Evolutionary conservation across 2,797 vertebrate genomes (phyloP).

Genomic region (Silurus lanzhouensis): DNA sequence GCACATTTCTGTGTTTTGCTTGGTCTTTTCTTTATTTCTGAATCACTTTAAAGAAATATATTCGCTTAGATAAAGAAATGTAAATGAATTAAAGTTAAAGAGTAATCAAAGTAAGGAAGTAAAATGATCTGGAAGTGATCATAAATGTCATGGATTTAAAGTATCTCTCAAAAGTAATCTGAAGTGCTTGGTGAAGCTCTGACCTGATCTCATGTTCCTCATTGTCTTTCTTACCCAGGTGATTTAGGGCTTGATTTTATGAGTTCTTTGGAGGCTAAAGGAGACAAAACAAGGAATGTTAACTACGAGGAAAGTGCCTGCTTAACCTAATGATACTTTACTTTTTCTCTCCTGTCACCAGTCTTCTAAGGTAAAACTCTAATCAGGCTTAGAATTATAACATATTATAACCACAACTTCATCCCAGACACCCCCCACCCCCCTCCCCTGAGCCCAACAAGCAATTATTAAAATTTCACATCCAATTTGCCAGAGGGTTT

Average conservation of each 20-base stretch:
- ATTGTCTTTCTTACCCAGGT: not conserved
- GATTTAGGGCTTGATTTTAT: too few relatives aligned
- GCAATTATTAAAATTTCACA: conserved; percentile 35
- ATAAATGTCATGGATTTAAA: not conserved
- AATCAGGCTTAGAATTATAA: conserved; percentile 15
- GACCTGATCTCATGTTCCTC: not conserved
- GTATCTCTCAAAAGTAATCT: not conserved
- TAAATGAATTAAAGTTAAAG: not conserved
- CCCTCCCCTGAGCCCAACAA: conserved; percentile 7
- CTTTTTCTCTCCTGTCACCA: not conserved
- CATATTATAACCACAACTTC: not conserved
- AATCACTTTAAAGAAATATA: not conserved
- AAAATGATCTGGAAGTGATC: too few relatives aligned
- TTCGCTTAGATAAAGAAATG: not conserved
- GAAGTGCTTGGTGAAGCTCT: not conserved
- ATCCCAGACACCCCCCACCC: not conserved
- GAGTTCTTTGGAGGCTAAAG: not conserved
- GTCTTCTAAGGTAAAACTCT: not conserved
- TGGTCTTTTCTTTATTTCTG: not conserved
- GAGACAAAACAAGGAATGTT: not conserved
- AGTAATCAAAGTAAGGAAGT: too few relatives aligned
- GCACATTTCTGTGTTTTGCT: not conserved
- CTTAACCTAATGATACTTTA: not conserved
- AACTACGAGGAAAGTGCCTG: not conserved
- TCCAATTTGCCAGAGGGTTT: conserved; percentile 18